These are phyloP conservation scores for Falco concolor DNA, from an alignment of 2,797 vertebrate genomes.

Conservation along the genomic window DNA sequence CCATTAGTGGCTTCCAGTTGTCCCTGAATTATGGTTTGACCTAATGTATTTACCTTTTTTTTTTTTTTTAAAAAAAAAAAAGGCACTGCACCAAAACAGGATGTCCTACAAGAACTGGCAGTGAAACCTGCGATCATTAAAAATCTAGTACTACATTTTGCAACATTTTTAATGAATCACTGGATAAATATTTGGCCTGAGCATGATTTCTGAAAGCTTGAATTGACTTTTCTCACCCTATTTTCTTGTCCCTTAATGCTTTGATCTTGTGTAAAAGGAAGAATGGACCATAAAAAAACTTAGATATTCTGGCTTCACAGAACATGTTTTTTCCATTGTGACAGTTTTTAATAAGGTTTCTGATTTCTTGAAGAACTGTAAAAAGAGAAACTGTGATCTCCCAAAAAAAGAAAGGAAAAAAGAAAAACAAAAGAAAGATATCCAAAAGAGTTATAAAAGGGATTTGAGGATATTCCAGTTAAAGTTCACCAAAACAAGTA, in stretches of 20 bases:
- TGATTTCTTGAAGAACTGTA: conserved; percentile 23
- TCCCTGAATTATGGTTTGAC: not conserved
- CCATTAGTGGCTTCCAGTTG: not conserved
- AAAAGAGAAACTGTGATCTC: conserved; percentile 26
- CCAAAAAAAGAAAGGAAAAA: not conserved
- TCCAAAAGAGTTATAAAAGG: conserved; percentile 18
- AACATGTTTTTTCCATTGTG: conserved; percentile 49
- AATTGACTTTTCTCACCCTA: conserved; percentile 50
- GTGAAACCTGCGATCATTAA: conserved; percentile 3
- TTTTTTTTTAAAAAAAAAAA: not conserved
- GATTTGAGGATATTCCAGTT: conserved; percentile 13
- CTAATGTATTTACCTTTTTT: not conserved
- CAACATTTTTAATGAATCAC: conserved; percentile 54
- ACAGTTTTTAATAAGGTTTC: conserved; percentile 55
- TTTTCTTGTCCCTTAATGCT: conserved; percentile 42
- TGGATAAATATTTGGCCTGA: conserved; percentile 29
- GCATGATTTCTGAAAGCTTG: conserved; percentile 6
- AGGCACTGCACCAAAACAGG: conserved; percentile 18
- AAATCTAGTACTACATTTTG: conserved; percentile 26
- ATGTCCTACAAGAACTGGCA: conserved; percentile 48
- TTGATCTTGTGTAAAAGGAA: conserved; percentile 46
- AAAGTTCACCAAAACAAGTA: conserved; percentile 21
- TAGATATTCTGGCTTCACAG: conserved; percentile 44
- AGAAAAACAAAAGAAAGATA: not conserved
- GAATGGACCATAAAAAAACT: conserved; percentile 28